Evolutionary conservation across 2,113 vertebrate species (phyloP), one percentile per base, ranked within the genome.

Genomic region (Sitta europaea): DNA sequence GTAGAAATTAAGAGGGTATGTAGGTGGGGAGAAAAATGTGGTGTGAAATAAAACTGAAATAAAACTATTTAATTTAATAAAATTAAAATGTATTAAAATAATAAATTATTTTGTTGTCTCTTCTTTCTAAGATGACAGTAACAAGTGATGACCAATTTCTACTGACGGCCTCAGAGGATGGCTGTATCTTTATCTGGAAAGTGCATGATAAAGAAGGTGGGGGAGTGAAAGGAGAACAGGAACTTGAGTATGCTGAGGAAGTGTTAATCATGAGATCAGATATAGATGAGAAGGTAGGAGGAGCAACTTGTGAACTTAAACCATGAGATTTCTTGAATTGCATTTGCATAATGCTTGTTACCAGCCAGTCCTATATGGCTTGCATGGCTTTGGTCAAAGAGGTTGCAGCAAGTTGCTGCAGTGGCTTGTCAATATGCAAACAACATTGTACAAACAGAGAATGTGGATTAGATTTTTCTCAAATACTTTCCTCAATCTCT

Each of bases 201-300:
- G 98, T 99, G 67, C 97, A 97, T 28, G 98, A 99, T 92, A 98
- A 99, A 94, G 98, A 98, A 27, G 97, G 98, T 23, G 97, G 96
- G 27, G 97, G 97, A 36, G 91, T 98, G 95, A 98, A 98, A 97
- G 92, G 95, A 78, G 97, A 98, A 83, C 98, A 98, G 92, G 98
- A 99, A 63, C 85, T 98, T 33, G 83, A 97, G 75, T 98, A 98
- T 94, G 98, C 99, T 13, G 98, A 99, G 65, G 99, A 99, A 95
- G 99, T 99, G 63, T 98, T 99, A 14, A 98, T 99, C 91, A 99
- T 98, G 83, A 99, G 96, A 97, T 98, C 98, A 57, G 99, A 99
- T 92, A 97, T 99, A 97, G 98, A 99, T 36, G 98, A 99, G 87
- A 99, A 99, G 98, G 99, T 99, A 96, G 92, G 97, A 92, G 38